Percentiles rank a stretch among this genome's conserved stretches.
Conservation (phyloP, 2,113 vertebrate genomes). For the Cyphomyrus plagiostoma region DNA sequence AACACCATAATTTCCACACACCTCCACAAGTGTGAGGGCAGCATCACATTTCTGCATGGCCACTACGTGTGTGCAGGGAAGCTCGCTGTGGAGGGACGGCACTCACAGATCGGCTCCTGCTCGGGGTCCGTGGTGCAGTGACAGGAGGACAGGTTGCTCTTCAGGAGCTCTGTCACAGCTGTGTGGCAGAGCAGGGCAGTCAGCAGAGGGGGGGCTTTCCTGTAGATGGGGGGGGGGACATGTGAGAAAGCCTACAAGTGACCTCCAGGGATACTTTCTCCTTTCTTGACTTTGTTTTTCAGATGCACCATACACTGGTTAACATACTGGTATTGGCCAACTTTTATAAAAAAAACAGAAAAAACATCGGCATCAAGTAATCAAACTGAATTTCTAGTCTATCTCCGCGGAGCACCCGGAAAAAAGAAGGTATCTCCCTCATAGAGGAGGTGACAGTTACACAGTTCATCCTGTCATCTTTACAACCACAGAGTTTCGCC, state of each 20-base stretch:
- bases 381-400: not conserved
- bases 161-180: conserved; percentile 61
- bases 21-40: not conserved
- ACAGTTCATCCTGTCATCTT: not conserved
- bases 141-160: conserved; percentile 62
- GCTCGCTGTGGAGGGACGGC: not conserved
- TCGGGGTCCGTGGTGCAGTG: conserved; percentile 50
- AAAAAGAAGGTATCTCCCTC: not conserved
- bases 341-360: not conserved
- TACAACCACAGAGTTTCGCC: not conserved
- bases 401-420: not conserved
- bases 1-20: not conserved
- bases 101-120: conserved; percentile 55
- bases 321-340: not conserved
- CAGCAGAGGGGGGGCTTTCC: conserved; percentile 59
- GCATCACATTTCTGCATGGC: not conserved
- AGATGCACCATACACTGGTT: not conserved
- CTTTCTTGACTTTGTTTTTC: not conserved
- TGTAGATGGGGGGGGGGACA: conserved; percentile 33
- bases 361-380: not conserved
- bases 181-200: conserved; percentile 59
- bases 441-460: not conserved
- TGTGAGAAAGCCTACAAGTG: not conserved
- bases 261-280: not conserved
- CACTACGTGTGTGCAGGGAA: not conserved